Conservation (phyloP, 2,113 vertebrate genomes). For the Procavia capensis region DNA sequence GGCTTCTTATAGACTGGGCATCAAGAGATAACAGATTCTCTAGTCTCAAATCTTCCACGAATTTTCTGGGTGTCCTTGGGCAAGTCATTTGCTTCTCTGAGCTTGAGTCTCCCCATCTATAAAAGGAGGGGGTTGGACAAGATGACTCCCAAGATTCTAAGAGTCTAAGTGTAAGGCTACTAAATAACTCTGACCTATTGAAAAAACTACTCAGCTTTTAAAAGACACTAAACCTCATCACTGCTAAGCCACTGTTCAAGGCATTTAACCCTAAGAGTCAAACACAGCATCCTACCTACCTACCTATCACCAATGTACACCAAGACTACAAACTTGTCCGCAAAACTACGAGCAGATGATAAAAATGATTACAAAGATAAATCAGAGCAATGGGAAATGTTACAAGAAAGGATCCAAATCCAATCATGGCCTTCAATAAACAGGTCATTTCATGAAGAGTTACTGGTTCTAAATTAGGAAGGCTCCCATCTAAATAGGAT, state of each 20-base stretch:
- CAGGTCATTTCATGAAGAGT: slow-evolving; percentile 37
- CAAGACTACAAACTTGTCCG: slow-evolving; percentile 44
- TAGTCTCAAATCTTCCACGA: neutral
- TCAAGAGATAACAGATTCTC: neutral
- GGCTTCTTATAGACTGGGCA: neutral
- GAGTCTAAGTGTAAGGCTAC: slow-evolving; percentile 25
- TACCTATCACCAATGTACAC: neutral
- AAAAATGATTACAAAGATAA: slow-evolving; percentile 23
- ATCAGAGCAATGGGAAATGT: slow-evolving; percentile 55
- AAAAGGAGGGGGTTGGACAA: slow-evolving; percentile 77
- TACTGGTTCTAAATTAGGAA: slow-evolving; percentile 49
- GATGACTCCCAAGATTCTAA: slow-evolving; percentile 68
- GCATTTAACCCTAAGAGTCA: neutral
- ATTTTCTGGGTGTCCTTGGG: slow-evolving; percentile 62
- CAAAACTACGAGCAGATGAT: slow-evolving; percentile 39
- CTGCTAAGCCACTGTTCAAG: slow-evolving; percentile 41
- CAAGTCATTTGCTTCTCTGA: slow-evolving; percentile 68
- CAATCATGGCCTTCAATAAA: slow-evolving; percentile 1
- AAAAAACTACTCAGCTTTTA: slow-evolving; percentile 46
- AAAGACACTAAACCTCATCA: slow-evolving; percentile 52
- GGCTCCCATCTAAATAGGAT: slow-evolving; percentile 45
- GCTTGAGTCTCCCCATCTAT: slow-evolving; percentile 54
- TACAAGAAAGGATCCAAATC: slow-evolving; percentile 42
- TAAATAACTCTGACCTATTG: slow-evolving; percentile 48
- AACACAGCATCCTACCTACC: slow-evolving; percentile 7